Base-by-base conservation (phyloP, 2,113 vertebrate genomes). In the Lamprologus speciosus region DNA sequence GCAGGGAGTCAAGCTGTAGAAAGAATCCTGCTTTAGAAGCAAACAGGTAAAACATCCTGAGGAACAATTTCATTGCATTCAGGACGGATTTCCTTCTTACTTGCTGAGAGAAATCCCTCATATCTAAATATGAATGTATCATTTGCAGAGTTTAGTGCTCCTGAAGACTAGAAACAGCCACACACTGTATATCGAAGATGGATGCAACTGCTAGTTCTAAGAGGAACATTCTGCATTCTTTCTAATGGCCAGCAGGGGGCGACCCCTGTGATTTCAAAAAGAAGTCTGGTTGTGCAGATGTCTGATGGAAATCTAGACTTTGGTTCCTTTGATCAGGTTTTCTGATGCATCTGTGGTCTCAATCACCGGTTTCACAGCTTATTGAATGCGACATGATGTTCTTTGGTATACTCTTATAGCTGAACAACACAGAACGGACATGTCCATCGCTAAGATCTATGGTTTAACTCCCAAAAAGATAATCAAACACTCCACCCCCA, bases 351-450 rank as follows among this genome's bases (percentile, higher is more conserved):
- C 45, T 28, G 16, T 50, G 9, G 23, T 50, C 42, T 31, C 16
- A 12, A 8, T 8, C 9, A 75, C 23, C 1, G 40, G 16, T 75
- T 78, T 31, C 1, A 51, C 2, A n/a, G 26, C 16, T 51, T 51
- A 9, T 8, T 51, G 5, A 4, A 78, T 31, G 6, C 0, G 0
- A 3, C 42, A 3, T 78, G 9, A 75, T 50, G 23, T 0, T 75
- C 1, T 47, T 31, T 50, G 70, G 70, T 50, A 19, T 31, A 8
- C 17, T 12, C 42, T 12, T 50, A 19, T 28, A 47, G 23, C 16
- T 28, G 40, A 75, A 47, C 14, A 47, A 28, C 8, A 0, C 1
- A 26, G 42, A 9, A 28, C 0, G 16, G 23, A 75, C 0, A 50
- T 50, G 14, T 47, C 14, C 8, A 47, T 45, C 37, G 0, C 40